phyloP scores from a whole-genome alignment of 1,140 invertebrate species.

The Drosophila sturtevanti region DNA sequence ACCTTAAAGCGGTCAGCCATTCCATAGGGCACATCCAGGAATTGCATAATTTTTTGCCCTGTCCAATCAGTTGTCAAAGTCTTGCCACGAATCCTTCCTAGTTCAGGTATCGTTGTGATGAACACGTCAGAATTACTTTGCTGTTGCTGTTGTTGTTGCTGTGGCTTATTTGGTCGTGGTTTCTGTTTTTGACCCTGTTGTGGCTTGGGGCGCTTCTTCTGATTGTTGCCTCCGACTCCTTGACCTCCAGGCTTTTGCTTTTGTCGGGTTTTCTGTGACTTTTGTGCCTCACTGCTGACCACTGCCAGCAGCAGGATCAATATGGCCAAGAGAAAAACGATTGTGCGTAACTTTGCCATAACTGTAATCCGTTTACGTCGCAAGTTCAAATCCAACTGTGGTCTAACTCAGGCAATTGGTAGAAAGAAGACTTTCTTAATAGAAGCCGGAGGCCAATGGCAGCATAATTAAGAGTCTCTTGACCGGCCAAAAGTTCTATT shows the following conservation, averaged over 20 bases:
- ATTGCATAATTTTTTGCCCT: constrained; percentile 68
- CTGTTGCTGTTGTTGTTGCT: background rate
- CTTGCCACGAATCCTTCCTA: constrained; percentile 73
- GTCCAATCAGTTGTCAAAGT: constrained; percentile 66
- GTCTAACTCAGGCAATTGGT: background rate
- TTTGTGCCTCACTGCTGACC: constrained; percentile 38
- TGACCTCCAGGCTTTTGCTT: constrained; percentile 22
- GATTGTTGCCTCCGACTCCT: background rate
- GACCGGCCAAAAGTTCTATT: constrained; percentile 63
- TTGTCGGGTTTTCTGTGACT: constrained; percentile 35
- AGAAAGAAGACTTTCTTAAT: constrained; percentile 65
- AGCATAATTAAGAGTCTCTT: constrained; percentile 52
- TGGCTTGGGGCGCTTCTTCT: constrained; percentile 44
- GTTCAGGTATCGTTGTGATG: constrained; percentile 44
- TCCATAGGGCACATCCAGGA: constrained; percentile 77
- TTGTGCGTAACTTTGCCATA: constrained; percentile 50
- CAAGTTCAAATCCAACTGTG: constrained; percentile 50
- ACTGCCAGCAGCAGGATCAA: constrained; percentile 39
- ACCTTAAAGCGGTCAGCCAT: constrained; percentile 74
- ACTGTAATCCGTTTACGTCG: constrained; percentile 8
- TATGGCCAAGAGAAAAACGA: constrained; percentile 45
- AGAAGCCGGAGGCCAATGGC: background rate
- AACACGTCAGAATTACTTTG: constrained; percentile 33
- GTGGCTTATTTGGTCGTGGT: constrained; percentile 17
- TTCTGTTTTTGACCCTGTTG: constrained; percentile 39